A percentile compares a stretch with the other conserved stretches of the same genome.
Evolutionary conservation across 2,888 invertebrate genomes (phyloP).

Genomic region (Ophion obscuratus): DNA sequence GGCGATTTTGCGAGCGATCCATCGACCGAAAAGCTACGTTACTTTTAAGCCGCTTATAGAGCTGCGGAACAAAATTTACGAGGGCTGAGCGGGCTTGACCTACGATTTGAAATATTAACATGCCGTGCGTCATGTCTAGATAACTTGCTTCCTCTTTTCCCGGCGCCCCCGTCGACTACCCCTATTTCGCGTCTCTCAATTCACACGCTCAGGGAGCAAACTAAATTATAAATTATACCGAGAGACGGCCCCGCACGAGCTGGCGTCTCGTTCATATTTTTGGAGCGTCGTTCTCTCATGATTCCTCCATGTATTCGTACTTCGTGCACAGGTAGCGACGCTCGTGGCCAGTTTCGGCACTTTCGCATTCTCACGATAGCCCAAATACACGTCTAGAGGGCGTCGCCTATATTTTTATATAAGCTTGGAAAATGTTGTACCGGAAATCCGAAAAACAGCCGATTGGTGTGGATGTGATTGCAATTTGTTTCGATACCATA

Average conservation of each 20-base stretch:
- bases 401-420: background rate
- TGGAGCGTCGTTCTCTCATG: background rate
- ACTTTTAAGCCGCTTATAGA: slow-evolving; percentile 77
- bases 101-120: slow-evolving; percentile 73
- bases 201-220: slow-evolving; percentile 28
- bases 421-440: no score
- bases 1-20: background rate
- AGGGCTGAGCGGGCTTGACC: slow-evolving; percentile 58
- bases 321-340: background rate
- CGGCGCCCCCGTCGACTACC: background rate
- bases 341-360: background rate
- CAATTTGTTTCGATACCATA: no score
- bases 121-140: slow-evolving; percentile 59
- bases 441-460: background rate
- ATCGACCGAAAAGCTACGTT: slow-evolving; percentile 65
- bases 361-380: background rate
- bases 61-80: slow-evolving; percentile 72
- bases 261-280: slow-evolving; percentile 43
- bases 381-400: background rate
- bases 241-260: slow-evolving; percentile 26
- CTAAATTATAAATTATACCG: slow-evolving; percentile 55
- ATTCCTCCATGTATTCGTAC: background rate
- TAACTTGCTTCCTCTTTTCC: slow-evolving; percentile 42
- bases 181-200: slow-evolving; percentile 24
- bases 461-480: no score